phyloP scores from a whole-genome alignment of 35 echinoderm and acorn worm species.

The Anneissia japonica region DNA sequence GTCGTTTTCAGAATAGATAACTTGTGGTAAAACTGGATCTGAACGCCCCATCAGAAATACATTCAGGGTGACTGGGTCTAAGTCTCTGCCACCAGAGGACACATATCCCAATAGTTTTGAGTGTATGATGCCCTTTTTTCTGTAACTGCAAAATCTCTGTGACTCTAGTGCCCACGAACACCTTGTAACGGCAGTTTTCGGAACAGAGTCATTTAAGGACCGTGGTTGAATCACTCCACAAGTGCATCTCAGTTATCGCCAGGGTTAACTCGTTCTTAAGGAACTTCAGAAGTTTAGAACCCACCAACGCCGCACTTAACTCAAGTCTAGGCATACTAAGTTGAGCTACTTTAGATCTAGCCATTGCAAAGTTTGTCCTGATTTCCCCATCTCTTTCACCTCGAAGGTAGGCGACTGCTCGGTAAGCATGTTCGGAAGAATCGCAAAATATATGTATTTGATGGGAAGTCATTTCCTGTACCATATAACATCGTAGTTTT shows the following conservation, averaged over 20 bases:
- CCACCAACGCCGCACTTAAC: neutral
- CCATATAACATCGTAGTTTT: neutral
- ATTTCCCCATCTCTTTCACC: neutral
- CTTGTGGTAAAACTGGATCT: too few species aligned
- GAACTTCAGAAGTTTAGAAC: neutral
- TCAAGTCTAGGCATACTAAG: constrained; percentile 3
- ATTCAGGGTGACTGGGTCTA: too few species aligned
- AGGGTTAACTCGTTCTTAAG: neutral
- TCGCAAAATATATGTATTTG: constrained; percentile 12
- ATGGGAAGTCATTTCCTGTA: neutral
- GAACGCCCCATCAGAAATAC: too few species aligned
- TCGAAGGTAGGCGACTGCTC: constrained; percentile 5
- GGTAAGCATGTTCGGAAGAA: neutral
- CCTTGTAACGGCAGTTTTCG: constrained; percentile 6
- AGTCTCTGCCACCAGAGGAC: too few species aligned
- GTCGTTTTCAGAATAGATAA: too few species aligned
- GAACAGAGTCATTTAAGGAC: neutral
- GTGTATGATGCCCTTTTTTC: neutral
- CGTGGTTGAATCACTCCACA: constrained; percentile 15
- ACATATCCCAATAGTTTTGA: too few species aligned
- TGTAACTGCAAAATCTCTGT: constrained; percentile 3
- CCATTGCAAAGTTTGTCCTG: neutral
- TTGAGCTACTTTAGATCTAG: constrained; percentile 5
- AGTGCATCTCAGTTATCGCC: neutral
- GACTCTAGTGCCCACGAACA: neutral